Base-by-base conservation (phyloP, 2,888 invertebrate genomes). In the Euproctis similis region DNA sequence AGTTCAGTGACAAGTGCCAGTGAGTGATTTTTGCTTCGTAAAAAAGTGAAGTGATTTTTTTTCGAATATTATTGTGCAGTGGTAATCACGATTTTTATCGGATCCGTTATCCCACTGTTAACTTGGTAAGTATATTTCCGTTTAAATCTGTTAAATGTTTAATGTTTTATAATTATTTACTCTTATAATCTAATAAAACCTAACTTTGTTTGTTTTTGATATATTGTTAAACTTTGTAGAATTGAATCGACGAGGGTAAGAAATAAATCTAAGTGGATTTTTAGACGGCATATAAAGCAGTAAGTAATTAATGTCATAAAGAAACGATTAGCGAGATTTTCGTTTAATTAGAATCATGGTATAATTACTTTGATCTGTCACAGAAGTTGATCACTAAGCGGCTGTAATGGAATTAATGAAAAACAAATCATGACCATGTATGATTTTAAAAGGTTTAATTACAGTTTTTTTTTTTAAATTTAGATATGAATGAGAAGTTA, bases 21-120 rank as follows among this genome's bases (percentile, higher is more conserved):
- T 31, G 26, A 24, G 25, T 31, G 5, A 30, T 28, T 32, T 30
- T 41, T 36, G 26, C 19, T 26, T 22, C n/a, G 5, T 14, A 12
- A 23, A 11, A 13, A 14, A 42, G 46, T 49, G 50, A 27, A 39
- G 50, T 50, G 50, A 10, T 8, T 31, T 33, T 31, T 33, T 39
- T 38, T 34, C 1, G 11, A 24, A 39, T 32, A 12, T 30, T 28
- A 12, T 8, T 22, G 44, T 49, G 39, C 34, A 33, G 42, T 46
- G 39, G n/a, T 24, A 22, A 1, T 11, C 4, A 4, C 4, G 14
- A 14, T 4, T 14, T 14, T 14, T 14, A 14, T n/a, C n/a, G n/a
- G n/a, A n/a, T n/a, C n/a, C n/a, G n/a, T n/a, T n/a, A n/a, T n/a
- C n/a, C n/a, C n/a, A n/a, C n/a, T n/a, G n/a, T n/a, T n/a, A n/a